Evolutionary conservation across 2,888 invertebrate genomes (phyloP).

Genomic region (Notodonta dromedarius): DNA sequence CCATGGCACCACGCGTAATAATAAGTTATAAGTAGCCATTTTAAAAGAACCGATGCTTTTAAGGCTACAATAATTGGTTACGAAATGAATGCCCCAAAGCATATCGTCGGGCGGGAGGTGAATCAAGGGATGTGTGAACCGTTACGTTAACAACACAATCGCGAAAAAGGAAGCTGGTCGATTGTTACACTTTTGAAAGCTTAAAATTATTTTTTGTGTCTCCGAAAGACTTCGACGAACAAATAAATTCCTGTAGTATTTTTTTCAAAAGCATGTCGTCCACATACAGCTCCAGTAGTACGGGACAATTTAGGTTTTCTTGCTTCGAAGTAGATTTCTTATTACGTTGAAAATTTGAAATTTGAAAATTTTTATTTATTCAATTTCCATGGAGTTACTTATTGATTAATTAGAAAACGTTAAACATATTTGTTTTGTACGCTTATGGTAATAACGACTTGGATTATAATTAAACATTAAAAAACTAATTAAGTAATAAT

Average conservation of each 20-base stretch:
- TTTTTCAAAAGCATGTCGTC: too few relatives aligned
- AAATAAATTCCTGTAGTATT: neutral
- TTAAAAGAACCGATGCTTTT: neutral
- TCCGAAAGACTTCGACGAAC: neutral
- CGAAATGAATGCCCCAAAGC: neutral
- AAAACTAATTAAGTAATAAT: neutral
- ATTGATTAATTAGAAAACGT: too few relatives aligned
- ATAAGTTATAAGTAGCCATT: conserved; percentile 3
- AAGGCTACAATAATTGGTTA: neutral
- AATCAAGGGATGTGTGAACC: neutral
- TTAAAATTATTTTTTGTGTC: neutral
- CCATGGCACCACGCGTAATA: neutral
- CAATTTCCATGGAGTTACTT: too few relatives aligned
- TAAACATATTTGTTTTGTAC: too few relatives aligned
- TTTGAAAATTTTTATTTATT: too few relatives aligned
- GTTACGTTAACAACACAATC: conserved; percentile 5
- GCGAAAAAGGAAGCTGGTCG: conserved; percentile 3
- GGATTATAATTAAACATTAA: too few relatives aligned
- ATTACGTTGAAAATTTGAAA: too few relatives aligned
- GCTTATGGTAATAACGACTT: too few relatives aligned
- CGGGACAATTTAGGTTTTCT: too few relatives aligned
- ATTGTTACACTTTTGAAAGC: conserved; percentile 5
- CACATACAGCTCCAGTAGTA: too few relatives aligned
- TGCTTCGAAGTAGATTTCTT: too few relatives aligned
- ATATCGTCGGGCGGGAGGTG: neutral